Evolutionary conservation across 2,888 invertebrate genomes (phyloP), one percentile per base, ranked within the genome.

Genomic region (Seira musarum): DNA sequence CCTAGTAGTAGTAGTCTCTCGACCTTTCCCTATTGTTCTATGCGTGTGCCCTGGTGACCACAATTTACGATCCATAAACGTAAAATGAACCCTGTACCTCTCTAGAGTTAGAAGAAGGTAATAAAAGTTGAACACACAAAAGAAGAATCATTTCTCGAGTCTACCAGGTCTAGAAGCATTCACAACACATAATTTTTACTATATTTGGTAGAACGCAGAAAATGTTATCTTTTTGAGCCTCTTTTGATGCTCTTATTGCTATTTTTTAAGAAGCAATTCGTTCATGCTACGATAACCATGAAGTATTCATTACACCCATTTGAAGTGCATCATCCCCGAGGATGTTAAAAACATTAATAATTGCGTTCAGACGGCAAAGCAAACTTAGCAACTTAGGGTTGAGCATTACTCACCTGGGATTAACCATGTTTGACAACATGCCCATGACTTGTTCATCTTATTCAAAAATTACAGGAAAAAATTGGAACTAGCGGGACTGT

Each of bases 61-160:
- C 80, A 80, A 74, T 80, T 80, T 80, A 80, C 80, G 75, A 80
- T 74, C 80, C 80, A 80, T 80, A 80, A 80, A 80, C 53, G 64
- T 60, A 65, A 60, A 40, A 49, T 30, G 19, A 70, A 70, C 19
- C 13, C 70, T 60, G 17, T 53, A 53, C 3, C 6, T 13, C 53
- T 30, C 30, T 30, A n/a, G n/a, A n/a, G n/a, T n/a, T 30, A 30
- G 30, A 30, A 5, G 30, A 8, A 30, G 8, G 30, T 30, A 30
- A 30, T 30, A 30, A 30, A 30, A 30, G 30, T 30, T 30, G 30
- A 30, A 30, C 30, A 30, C 30, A 30, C 30, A 30, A 2, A 30
- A 30, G 30, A 8, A 30, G 30, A 30, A 30, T 30, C 8, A n/a
- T 30, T 30, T 30, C 30, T 30, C 8, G 30, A 2, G 30, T 30